phyloP scores from a whole-genome alignment of 2,113 vertebrate genomes.

The Poeciliopsis turrubarensis region DNA sequence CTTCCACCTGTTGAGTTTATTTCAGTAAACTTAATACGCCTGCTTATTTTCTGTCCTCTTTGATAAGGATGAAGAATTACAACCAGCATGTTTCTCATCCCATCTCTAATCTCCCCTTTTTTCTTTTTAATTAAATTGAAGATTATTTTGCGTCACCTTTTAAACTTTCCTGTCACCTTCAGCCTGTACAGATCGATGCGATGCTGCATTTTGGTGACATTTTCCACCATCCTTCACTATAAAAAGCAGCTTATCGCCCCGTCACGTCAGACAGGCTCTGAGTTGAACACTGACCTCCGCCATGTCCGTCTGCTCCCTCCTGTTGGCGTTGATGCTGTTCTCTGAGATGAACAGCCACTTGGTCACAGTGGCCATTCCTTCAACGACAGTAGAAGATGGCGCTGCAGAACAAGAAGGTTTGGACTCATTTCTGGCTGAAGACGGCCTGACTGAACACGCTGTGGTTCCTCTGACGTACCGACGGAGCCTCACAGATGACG shows the following conservation, averaged over 20 bases:
- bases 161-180: conserved; percentile 7
- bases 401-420: conserved; percentile 66
- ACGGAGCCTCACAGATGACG: conserved; percentile 69
- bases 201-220: not conserved
- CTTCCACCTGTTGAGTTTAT: conserved; percentile 47
- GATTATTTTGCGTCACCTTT: conserved; percentile 14
- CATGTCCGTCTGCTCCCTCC: conserved; percentile 74
- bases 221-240: conserved; percentile 30
- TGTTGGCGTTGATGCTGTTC: conserved; percentile 84
- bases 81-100: conserved; percentile 5
- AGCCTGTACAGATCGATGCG: not conserved
- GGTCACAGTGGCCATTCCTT: conserved; percentile 78
- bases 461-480: conserved; percentile 64
- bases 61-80: conserved; percentile 20
- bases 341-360: conserved; percentile 80
- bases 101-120: conserved; percentile 27
- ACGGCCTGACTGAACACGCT: conserved; percentile 55
- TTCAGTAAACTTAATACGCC: conserved; percentile 28
- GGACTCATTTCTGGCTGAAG: conserved; percentile 72
- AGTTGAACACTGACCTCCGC: conserved; percentile 67
- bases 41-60: conserved; percentile 30
- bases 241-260: conserved; percentile 45
- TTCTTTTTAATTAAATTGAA: conserved; percentile 11
- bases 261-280: not conserved
- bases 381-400: conserved; percentile 77